Conservation (phyloP, 2,113 vertebrate species). For the Sapajus apella region DNA sequence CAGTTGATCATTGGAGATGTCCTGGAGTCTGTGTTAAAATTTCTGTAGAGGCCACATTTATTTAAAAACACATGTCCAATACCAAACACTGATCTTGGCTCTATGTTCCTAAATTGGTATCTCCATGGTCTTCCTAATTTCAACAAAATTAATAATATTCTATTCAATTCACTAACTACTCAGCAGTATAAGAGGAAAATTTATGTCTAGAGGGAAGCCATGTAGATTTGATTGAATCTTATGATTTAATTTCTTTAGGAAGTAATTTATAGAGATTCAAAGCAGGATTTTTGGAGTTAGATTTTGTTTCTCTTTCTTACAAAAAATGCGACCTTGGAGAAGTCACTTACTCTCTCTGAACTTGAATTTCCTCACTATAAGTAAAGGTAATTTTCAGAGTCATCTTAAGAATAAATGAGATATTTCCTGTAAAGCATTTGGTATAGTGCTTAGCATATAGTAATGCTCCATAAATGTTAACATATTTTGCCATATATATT, state of each 20-base stretch:
- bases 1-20: not conserved
- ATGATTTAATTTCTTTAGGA: not conserved
- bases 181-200: not conserved
- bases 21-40: not conserved
- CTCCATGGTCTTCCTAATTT: not conserved
- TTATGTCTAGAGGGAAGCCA: not conserved
- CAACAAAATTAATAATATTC: not conserved
- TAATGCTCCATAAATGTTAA: not conserved
- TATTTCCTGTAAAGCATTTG: not conserved
- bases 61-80: not conserved
- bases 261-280: not conserved
- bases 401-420: not conserved
- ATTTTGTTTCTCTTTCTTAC: not conserved
- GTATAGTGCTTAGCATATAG: not conserved
- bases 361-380: slow-evolving; percentile 8
- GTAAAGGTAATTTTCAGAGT: not conserved
- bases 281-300: not conserved
- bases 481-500: not conserved
- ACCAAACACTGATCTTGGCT: not conserved
- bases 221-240: not conserved
- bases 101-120: not conserved
- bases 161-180: not conserved
- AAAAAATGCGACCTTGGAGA: not conserved
- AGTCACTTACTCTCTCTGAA: not conserved
- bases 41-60: not conserved